A percentile compares a stretch with the other conserved stretches of the same genome.
These are phyloP conservation scores for Podarcis lilfordi DNA, from an alignment of 2,797 vertebrate genomes.

Conservation along the genomic window DNA sequence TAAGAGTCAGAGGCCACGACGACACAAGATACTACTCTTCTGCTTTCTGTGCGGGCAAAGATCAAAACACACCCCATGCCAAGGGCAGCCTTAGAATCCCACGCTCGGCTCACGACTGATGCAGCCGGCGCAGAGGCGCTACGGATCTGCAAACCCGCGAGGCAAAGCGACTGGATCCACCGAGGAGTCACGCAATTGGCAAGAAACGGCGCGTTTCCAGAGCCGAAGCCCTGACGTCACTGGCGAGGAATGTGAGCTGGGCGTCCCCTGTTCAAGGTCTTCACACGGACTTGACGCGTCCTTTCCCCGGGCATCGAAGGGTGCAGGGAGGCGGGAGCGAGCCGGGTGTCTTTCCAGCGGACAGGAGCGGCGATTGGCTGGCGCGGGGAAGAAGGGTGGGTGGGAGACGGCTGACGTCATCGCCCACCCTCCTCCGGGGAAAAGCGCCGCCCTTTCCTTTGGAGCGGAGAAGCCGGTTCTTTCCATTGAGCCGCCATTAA, in stretches of 20 bases:
- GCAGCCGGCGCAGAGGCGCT: not conserved
- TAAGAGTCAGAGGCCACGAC: too few relatives aligned
- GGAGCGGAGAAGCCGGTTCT: not conserved
- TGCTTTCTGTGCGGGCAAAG: not conserved
- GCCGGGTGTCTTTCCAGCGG: not conserved
- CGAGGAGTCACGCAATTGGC: not conserved
- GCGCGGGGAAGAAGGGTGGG: not conserved
- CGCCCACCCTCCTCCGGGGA: not conserved
- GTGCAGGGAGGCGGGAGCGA: not conserved
- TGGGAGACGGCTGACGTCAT: not conserved
- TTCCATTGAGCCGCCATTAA: not conserved
- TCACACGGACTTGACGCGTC: too few relatives aligned
- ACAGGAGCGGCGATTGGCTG: not conserved
- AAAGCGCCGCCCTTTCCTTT: not conserved
- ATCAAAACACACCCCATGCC: too few relatives aligned
- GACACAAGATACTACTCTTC: not conserved
- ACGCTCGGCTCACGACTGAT: not conserved
- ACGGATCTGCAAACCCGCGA: too few relatives aligned
- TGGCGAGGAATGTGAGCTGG: too few relatives aligned
- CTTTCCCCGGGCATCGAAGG: not conserved
- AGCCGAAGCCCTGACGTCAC: too few relatives aligned
- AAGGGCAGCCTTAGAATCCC: not conserved
- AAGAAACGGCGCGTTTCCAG: too few relatives aligned
- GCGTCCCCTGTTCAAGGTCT: not conserved
- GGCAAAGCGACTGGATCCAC: too few relatives aligned